Evolutionary conservation across 2,888 invertebrate genomes (phyloP).

Genomic region (Tipula helvola): DNA sequence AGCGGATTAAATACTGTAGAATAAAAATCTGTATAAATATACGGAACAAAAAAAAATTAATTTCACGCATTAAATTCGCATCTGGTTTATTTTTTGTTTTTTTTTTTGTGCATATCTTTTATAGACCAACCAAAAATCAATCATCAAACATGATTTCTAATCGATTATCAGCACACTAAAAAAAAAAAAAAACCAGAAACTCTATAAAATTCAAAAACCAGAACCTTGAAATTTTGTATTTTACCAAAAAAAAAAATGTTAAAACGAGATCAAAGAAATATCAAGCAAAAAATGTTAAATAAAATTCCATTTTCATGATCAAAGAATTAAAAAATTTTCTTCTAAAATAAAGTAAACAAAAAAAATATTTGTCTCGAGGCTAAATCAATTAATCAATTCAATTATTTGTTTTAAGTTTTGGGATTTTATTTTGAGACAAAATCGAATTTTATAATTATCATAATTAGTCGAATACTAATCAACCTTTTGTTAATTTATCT

Average conservation of each 20-base stretch:
- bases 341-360: not conserved
- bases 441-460: not conserved
- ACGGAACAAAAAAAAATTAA: not conserved
- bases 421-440: not conserved
- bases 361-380: not conserved
- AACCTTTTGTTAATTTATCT: not conserved
- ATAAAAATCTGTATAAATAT: not conserved
- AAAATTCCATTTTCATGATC: not conserved
- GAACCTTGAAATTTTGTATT: not conserved
- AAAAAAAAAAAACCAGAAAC: not conserved
- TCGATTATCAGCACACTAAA: not conserved
- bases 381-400: not conserved
- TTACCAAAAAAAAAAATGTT: not conserved
- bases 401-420: not conserved
- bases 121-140: not conserved
- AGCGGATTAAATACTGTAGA: not conserved
- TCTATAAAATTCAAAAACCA: not conserved
- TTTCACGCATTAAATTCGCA: not conserved
- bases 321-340: not conserved
- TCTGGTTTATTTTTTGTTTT: not conserved
- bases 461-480: constrained; percentile 4
- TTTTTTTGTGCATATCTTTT: not conserved
- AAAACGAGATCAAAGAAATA: not conserved
- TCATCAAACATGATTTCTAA: not conserved
- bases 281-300: not conserved